phyloP scores from a whole-genome alignment of 2,888 invertebrate species.

The Lasioglossum figueresi region DNA sequence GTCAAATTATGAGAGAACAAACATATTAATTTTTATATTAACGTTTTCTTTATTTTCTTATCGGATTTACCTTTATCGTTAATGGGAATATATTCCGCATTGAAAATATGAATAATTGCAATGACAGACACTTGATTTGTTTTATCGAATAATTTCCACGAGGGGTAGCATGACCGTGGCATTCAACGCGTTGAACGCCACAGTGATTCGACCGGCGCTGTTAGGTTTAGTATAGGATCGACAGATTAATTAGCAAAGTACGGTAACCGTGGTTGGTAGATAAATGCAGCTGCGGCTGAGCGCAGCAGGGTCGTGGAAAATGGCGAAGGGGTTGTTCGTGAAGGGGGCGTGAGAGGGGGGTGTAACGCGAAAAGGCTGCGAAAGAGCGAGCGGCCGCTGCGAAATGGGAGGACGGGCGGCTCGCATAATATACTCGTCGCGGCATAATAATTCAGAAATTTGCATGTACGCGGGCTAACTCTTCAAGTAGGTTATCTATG shows the following conservation, averaged over 20 bases:
- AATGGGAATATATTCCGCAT: too few species aligned
- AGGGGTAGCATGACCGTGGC: neutral
- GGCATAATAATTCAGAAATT: conserved; percentile 84
- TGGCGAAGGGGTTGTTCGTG: neutral
- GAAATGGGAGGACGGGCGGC: conserved; percentile 44
- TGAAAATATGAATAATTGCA: too few species aligned
- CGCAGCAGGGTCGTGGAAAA: conserved; percentile 25
- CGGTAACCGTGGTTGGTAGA: conserved; percentile 52
- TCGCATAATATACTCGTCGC: conserved; percentile 77
- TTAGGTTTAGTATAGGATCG: conserved; percentile 14
- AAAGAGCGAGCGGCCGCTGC: conserved; percentile 41
- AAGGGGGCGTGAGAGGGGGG: neutral
- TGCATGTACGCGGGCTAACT: conserved; percentile 84
- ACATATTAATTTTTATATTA: too few species aligned
- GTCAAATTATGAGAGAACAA: too few species aligned
- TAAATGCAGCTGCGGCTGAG: conserved; percentile 55
- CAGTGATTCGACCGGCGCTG: neutral
- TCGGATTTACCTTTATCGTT: too few species aligned
- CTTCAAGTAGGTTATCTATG: conserved; percentile 84
- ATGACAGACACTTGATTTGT: neutral
- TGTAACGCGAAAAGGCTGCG: conserved; percentile 31
- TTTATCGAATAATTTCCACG: too few species aligned
- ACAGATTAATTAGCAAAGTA: conserved; percentile 58
- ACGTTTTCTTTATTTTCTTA: too few species aligned
- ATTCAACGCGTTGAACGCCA: neutral